Evolutionary conservation across 1,140 invertebrate species (phyloP).

Genomic region (Neoseiulus cucumeris): DNA sequence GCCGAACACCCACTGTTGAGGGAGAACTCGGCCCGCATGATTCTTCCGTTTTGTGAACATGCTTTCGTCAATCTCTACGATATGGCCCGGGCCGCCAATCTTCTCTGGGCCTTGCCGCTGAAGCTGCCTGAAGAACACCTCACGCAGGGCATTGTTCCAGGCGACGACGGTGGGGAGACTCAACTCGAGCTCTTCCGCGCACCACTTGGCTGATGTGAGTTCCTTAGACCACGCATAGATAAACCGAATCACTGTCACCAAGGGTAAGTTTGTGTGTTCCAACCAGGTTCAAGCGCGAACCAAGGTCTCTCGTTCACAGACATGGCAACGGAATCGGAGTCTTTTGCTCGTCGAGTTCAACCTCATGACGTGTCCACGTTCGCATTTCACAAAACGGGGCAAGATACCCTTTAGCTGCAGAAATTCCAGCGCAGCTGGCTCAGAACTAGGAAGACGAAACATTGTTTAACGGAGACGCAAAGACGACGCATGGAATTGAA

Average conservation of each 20-base stretch:
- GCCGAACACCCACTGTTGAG: constrained; percentile 11
- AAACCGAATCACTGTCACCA: constrained; percentile 4
- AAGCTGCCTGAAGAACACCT: constrained; percentile 6
- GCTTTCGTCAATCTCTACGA: constrained; percentile 10
- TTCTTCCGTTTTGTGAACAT: constrained; percentile 12
- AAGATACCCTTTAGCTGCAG: too few species aligned
- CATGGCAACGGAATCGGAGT: too few species aligned
- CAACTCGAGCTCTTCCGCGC: constrained; percentile 5
- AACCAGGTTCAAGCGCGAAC: constrained; percentile 5
- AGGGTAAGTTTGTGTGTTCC: neutral
- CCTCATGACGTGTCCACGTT: too few species aligned
- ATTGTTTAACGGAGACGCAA: too few species aligned
- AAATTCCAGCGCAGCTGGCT: too few species aligned
- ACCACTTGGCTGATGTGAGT: constrained; percentile 11
- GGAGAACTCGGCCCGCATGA: neutral
- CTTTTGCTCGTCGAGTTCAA: too few species aligned
- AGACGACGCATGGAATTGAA: too few species aligned
- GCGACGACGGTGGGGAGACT: neutral
- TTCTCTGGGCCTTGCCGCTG: neutral
- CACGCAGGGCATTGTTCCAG: constrained; percentile 9
- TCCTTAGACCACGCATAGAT: constrained; percentile 10
- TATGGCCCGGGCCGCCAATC: constrained; percentile 13
- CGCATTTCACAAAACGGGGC: too few species aligned
- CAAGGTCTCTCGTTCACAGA: too few species aligned
- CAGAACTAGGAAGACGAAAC: too few species aligned